Conservation (phyloP, 1,140 invertebrate genomes). For the Laupala kohalensis region DNA sequence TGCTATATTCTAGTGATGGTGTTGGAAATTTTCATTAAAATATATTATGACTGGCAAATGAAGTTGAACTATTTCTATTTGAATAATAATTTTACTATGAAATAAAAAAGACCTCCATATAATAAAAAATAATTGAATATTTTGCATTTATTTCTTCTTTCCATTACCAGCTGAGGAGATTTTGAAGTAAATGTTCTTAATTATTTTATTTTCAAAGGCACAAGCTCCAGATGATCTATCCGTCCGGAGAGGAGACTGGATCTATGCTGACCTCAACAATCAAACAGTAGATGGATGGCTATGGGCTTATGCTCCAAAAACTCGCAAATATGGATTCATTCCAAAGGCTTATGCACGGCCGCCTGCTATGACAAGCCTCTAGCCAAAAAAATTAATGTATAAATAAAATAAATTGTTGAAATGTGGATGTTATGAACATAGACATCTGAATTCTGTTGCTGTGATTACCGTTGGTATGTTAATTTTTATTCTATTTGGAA, state of each 20-base stretch:
- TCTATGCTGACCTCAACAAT: constrained; percentile 83
- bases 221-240: constrained; percentile 84
- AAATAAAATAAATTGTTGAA: not conserved
- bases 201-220: constrained; percentile 36
- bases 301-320: constrained; percentile 88
- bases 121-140: too few species aligned
- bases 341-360: constrained; percentile 88
- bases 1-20: too few species aligned
- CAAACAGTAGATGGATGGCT: constrained; percentile 90
- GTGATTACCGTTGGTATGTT: not conserved
- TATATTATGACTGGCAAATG: too few species aligned
- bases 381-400: not conserved
- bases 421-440: not conserved
- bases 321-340: constrained; percentile 86
- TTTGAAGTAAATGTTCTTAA: not conserved
- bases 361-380: constrained; percentile 79
- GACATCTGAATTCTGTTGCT: not conserved
- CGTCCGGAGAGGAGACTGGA: constrained; percentile 81
- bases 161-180: too few species aligned
- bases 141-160: not conserved
- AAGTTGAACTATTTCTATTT: too few species aligned
- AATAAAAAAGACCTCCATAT: too few species aligned
- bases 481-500: too few species aligned
- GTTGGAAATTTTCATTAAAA: too few species aligned
- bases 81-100: too few species aligned